These are phyloP conservation scores for Sisyra nigra DNA, from an alignment of 2,888 invertebrate genomes.

Conservation along the genomic window DNA sequence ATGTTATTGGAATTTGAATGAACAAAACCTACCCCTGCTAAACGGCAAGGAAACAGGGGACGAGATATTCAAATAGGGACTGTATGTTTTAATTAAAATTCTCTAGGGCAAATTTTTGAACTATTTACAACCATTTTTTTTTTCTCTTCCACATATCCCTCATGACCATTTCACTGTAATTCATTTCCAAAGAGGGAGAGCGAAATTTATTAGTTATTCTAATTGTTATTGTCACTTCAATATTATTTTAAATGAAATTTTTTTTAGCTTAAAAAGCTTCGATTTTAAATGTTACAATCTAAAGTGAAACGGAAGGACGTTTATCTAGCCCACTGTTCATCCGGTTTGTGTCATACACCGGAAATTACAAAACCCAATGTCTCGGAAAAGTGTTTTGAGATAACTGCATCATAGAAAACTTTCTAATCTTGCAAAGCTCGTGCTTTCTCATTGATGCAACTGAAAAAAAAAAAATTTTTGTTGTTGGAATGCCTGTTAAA, in stretches of 20 bases:
- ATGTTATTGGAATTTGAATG: no score
- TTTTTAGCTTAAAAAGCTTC: background rate
- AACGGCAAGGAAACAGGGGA: no score
- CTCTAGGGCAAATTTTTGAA: slow-evolving; percentile 23
- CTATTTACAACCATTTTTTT: slow-evolving; percentile 3
- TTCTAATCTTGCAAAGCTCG: no score
- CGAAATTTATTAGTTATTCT: background rate
- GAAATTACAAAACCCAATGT: slow-evolving; percentile 1
- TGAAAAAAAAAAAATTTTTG: no score
- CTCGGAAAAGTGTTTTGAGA: background rate
- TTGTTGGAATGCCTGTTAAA: slow-evolving; percentile 1
- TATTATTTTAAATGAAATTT: no score
- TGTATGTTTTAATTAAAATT: slow-evolving; percentile 27
- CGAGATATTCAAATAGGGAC: no score
- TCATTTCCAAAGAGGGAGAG: background rate
- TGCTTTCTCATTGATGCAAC: no score
- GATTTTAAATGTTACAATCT: background rate
- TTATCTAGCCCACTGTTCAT: no score
- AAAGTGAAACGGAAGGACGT: background rate
- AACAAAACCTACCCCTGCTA: no score
- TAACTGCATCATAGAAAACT: no score
- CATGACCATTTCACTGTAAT: background rate
- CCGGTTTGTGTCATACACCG: background rate
- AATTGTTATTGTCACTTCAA: background rate
- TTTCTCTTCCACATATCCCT: no score